Evolutionary conservation across 2,888 invertebrate genomes (phyloP), one percentile per base, ranked within the genome.

Genomic region (Protodeltote pygarga): DNA sequence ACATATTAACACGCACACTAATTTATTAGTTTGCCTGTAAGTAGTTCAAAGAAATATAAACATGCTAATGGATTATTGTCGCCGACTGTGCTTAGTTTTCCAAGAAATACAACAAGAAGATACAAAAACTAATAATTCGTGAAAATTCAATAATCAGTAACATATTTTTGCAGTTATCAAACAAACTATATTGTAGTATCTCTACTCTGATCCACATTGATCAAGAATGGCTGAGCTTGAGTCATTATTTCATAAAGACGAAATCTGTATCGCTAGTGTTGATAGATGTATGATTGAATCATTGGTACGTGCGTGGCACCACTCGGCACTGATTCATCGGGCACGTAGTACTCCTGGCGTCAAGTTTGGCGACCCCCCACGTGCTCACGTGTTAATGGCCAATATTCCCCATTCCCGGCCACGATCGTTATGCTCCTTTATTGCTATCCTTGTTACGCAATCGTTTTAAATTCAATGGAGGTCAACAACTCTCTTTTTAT

Each of bases 321-420:
- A 55, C 45, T 54, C 42, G 55, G 62, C 55, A 68, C 54, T 65
- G 61, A 65, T 64, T 63, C 59, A 55, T 45, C 49, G 49, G 34
- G 40, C 69, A 71, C 70, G 64, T 71, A 58, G 52, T 58, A 62
- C 65, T 63, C 65, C 59, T 51, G 48, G 61, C 60, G 72, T 77
- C 73, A 70, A 66, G 70, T 79, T 72, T 73, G 75, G 68, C 79
- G 89, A 89, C 89, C 91, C 81, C 90, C 88, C 90, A 82, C 82
- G 75, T 68, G 61, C 70, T 70, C 83, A 84, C 82, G 85, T 83
- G 75, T 63, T 86, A 89, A 89, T 86, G 84, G 87, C 74, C 82
- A 73, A 81, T 88, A 81, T 79, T 82, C 79, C 73, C 87, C 87
- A 81, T 83, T 75, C 71, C 65, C 45, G 75, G 77, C 57, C 57